Conservation (phyloP, 2,888 invertebrate genomes). For the Hemicrepidius hirtus region DNA sequence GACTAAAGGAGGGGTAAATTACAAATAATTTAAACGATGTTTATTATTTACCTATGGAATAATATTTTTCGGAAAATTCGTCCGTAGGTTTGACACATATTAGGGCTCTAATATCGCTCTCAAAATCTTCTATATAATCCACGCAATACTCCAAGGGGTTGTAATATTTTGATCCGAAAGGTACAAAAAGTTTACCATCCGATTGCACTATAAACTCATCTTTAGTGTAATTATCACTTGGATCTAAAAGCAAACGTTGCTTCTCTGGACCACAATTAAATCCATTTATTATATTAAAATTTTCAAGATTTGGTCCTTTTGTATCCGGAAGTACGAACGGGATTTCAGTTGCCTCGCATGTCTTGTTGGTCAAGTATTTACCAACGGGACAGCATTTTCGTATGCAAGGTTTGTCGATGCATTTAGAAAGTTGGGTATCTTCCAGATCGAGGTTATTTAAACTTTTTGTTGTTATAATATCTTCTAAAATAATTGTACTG, state of each 20-base stretch:
- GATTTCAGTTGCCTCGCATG: slow-evolving; percentile 24
- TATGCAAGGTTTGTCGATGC: slow-evolving; percentile 33
- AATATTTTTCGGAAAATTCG: neutral
- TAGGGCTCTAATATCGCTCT: slow-evolving; percentile 19
- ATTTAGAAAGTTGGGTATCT: neutral
- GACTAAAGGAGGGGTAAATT: too few species aligned
- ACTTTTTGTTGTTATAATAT: too few species aligned
- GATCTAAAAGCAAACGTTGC: slow-evolving; percentile 23
- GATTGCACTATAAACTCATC: slow-evolving; percentile 1
- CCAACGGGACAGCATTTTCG: slow-evolving; percentile 48
- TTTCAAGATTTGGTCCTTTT: neutral
- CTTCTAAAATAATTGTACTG: too few species aligned
- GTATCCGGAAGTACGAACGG: slow-evolving; percentile 12
- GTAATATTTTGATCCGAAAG: neutral
- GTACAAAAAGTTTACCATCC: slow-evolving; percentile 20
- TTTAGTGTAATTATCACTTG: neutral
- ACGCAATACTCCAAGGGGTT: slow-evolving; percentile 41
- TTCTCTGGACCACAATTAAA: slow-evolving; percentile 20
- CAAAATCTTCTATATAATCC: slow-evolving; percentile 38
- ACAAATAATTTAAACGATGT: too few species aligned
- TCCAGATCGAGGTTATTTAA: too few species aligned
- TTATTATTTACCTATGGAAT: too few species aligned
- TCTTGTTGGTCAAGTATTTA: slow-evolving; percentile 35
- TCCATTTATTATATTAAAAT: slow-evolving; percentile 25
- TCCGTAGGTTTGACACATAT: slow-evolving; percentile 10